A percentile compares a stretch with the other conserved stretches of the same genome.
Evolutionary conservation across 1,140 invertebrate genomes (phyloP).

Genomic region (Zaprionus lachaisei): DNA sequence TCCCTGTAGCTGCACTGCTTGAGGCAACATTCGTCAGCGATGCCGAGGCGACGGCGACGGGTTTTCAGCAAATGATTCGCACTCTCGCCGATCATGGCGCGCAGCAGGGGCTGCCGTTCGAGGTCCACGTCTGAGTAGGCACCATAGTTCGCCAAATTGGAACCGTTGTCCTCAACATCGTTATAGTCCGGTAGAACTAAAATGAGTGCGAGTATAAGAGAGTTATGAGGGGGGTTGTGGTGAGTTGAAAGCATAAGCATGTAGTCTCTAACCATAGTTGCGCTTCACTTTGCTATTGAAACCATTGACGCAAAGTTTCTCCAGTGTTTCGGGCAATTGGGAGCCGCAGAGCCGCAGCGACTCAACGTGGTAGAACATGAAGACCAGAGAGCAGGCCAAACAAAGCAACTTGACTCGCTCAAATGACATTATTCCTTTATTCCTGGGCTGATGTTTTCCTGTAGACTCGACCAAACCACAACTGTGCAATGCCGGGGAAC

Average conservation of each 20-base stretch:
- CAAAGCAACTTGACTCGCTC: slow-evolving; percentile 12
- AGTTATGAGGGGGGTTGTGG: background rate
- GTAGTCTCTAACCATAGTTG: background rate
- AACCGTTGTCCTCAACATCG: background rate
- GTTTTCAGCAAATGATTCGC: slow-evolving; percentile 16
- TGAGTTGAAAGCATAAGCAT: background rate
- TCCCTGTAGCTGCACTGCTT: background rate
- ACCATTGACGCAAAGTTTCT: slow-evolving; percentile 40
- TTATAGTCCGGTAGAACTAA: slow-evolving; percentile 15
- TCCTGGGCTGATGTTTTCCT: background rate
- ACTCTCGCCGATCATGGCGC: slow-evolving; percentile 20
- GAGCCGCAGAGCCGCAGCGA: slow-evolving; percentile 48
- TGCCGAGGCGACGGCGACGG: slow-evolving; percentile 21
- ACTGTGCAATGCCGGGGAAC: slow-evolving; percentile 23
- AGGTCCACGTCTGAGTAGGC: slow-evolving; percentile 3
- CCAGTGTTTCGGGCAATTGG: slow-evolving; percentile 42
- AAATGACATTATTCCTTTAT: background rate
- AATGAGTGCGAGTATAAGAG: background rate
- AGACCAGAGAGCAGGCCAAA: slow-evolving; percentile 28
- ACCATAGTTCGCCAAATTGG: slow-evolving; percentile 11
- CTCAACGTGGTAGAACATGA: slow-evolving; percentile 32
- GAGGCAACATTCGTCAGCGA: slow-evolving; percentile 27
- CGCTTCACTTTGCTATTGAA: slow-evolving; percentile 57
- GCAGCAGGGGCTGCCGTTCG: slow-evolving; percentile 3
- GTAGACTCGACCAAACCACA: slow-evolving; percentile 6